Evolutionary conservation across 2,888 invertebrate genomes (phyloP), one percentile per base, ranked within the genome.

Genomic region (Trichopoda pennipes): DNA sequence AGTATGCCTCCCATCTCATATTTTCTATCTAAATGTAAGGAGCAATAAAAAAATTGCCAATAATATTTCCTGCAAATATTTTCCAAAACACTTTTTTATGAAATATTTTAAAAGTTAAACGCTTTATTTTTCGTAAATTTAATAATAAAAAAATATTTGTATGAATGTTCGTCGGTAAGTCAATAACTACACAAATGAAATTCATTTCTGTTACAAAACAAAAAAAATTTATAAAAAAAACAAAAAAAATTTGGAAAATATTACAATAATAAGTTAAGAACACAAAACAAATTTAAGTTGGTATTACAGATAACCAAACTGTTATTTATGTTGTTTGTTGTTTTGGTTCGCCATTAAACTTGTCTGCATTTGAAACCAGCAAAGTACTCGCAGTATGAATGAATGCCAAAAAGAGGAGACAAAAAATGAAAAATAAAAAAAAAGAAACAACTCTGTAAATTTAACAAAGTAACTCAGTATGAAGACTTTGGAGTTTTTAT

Each of bases 1-100:
- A 82, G 70, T 44, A 55, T 69, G 28, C 78, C 85, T 10, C 77
- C 86, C 76, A 85, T 85, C 61, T 75, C 69, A 19, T n/a, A n/a
- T n/a, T n/a, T n/a, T n/a, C n/a, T n/a, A n/a, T n/a, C n/a, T n/a
- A n/a, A n/a, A n/a, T n/a, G n/a, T n/a, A n/a, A n/a, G 8, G 8
- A 32, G 32, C 32, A 32, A 32, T 32, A 32, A 32, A 35, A 10
- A 35, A 35, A 35, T 35, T 38, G 1, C 38, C 12, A 38, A 12
- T 38, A 38, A 38, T 38, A 12, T 38, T 38, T 12, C 12, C 38
- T 38, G 12, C 10, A 38, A 12, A 10, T 10, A 35, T 35, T 35
- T 35, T 35, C 8, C 8, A 35, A 6, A 38, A 12, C 12, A 38
- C n/a, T n/a, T n/a, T n/a, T 28, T 38, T 38, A 12, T 38, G 7